Conservation (phyloP, 2,888 invertebrate genomes). For the Epinotia nisella region DNA sequence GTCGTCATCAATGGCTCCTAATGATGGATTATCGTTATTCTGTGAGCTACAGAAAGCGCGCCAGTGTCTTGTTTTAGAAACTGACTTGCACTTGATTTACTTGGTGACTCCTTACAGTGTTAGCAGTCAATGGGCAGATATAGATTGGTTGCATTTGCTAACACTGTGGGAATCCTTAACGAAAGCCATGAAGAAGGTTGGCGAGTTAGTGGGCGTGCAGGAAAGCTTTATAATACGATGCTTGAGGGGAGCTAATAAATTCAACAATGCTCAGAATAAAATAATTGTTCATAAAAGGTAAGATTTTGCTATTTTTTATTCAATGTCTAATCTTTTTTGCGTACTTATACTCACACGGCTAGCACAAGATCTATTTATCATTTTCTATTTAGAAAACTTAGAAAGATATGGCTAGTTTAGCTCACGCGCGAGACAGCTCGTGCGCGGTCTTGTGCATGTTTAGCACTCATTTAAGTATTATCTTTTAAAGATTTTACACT, state of each 20-base stretch:
- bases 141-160: slow-evolving; percentile 93
- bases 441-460: slow-evolving; percentile 20
- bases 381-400: too few relatives aligned
- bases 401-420: too few relatives aligned
- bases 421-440: too few relatives aligned
- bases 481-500: slow-evolving; percentile 89
- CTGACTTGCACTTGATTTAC: slow-evolving; percentile 97
- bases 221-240: slow-evolving; percentile 93
- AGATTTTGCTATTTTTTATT: slow-evolving; percentile 27
- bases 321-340: background rate
- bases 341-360: too few relatives aligned
- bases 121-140: slow-evolving; percentile 89
- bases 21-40: slow-evolving; percentile 95
- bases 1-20: slow-evolving; percentile 96
- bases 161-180: slow-evolving; percentile 93
- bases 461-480: slow-evolving; percentile 19
- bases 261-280: slow-evolving; percentile 81
- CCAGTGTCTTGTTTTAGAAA: slow-evolving; percentile 95
- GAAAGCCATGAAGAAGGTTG: slow-evolving; percentile 92
- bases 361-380: too few relatives aligned
- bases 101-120: slow-evolving; percentile 97
- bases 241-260: slow-evolving; percentile 87
- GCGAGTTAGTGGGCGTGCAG: slow-evolving; percentile 93
- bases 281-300: slow-evolving; percentile 88
- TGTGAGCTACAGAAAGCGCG: slow-evolving; percentile 95